Evolutionary conservation across 2,113 vertebrate genomes (phyloP).

Genomic region (Poecilia latipinna): DNA sequence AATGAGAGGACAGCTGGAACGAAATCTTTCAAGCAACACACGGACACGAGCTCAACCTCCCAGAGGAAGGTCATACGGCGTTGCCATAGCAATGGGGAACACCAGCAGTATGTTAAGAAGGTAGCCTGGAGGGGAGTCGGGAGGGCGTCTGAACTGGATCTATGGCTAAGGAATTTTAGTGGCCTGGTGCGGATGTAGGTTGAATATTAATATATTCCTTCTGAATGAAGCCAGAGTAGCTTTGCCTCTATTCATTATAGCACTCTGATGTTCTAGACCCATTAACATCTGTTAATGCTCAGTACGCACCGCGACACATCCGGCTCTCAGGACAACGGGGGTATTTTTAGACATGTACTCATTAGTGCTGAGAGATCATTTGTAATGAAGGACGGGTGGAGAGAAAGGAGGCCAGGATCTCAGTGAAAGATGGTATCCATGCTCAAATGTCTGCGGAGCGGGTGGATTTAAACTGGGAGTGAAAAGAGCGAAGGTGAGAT

Average conservation of each 20-base stretch:
- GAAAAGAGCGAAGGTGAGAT: conserved; percentile 51
- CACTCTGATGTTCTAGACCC: conserved; percentile 67
- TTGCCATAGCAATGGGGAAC: conserved; percentile 70
- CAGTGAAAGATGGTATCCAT: conserved; percentile 61
- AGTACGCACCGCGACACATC: conserved; percentile 65
- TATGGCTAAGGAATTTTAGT: conserved; percentile 58
- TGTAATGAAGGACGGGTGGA: conserved; percentile 68
- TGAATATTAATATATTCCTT: conserved; percentile 66
- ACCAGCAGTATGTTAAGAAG: conserved; percentile 66
- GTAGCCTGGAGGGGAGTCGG: conserved; percentile 31
- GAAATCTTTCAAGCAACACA: conserved; percentile 58
- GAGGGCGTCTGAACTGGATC: conserved; percentile 42
- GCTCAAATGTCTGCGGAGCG: conserved; percentile 64
- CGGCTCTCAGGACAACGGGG: conserved; percentile 64
- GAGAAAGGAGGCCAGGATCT: conserved; percentile 58
- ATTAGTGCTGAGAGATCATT: conserved; percentile 79
- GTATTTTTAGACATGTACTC: conserved; percentile 82
- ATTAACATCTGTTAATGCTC: conserved; percentile 77
- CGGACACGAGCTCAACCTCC: conserved; percentile 66
- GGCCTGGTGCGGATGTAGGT: conserved; percentile 45
- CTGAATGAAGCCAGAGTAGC: conserved; percentile 54
- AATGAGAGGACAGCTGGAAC: conserved; percentile 43
- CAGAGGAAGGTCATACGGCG: conserved; percentile 64
- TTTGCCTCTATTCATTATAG: conserved; percentile 58
- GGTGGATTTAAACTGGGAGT: conserved; percentile 45